Evolutionary conservation across 2,888 invertebrate species (phyloP).

Genomic region (Euphydryas editha): DNA sequence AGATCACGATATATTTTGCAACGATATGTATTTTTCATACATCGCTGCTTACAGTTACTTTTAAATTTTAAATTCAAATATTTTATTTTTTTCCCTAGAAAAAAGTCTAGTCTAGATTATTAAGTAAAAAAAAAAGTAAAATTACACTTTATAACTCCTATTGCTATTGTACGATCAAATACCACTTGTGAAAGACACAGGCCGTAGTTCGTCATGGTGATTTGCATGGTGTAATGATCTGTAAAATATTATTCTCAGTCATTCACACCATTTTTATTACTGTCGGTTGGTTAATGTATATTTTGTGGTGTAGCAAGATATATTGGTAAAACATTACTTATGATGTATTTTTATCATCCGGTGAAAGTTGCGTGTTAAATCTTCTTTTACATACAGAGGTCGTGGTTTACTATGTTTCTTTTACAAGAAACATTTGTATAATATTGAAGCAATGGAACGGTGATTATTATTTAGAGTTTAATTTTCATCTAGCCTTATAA

Average conservation of each 20-base stretch:
- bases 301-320: neutral
- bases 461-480: neutral
- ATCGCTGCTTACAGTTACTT: no score
- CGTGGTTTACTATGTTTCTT: slow-evolving; percentile 15
- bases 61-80: no score
- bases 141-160: neutral
- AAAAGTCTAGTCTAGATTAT: no score
- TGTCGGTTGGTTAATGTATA: neutral
- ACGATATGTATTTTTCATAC: no score
- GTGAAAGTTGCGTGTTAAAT: slow-evolving; percentile 23
- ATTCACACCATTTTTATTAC: neutral
- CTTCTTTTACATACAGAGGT: slow-evolving; percentile 10
- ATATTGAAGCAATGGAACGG: neutral
- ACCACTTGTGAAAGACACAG: neutral
- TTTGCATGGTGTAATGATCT: slow-evolving; percentile 5
- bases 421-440: neutral
- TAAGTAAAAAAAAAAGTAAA: neutral
- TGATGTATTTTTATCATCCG: slow-evolving; percentile 1
- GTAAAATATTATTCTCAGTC: neutral
- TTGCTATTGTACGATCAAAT: neutral
- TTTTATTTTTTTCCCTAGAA: no score
- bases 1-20: no score
- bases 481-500: neutral
- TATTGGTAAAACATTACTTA: neutral
- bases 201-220: slow-evolving; percentile 3